phyloP scores from a whole-genome alignment of 2,888 invertebrate genomes.

The Drosophila fungiperda region DNA sequence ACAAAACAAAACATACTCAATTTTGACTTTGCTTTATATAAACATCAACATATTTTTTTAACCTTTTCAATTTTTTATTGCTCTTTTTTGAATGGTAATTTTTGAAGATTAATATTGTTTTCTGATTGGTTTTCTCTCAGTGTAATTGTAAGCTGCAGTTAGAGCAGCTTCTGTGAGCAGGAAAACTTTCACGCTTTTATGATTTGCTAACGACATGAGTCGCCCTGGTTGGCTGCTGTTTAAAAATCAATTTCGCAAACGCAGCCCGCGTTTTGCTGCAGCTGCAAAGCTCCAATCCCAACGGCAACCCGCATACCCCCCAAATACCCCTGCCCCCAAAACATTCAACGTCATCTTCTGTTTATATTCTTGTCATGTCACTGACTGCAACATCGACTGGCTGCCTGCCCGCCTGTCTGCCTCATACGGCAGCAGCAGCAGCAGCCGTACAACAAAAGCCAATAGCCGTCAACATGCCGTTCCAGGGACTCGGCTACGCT shows the following conservation, averaged over 20 bases:
- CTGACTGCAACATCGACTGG: constrained; percentile 49
- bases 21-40: too few species aligned
- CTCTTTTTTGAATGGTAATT: too few species aligned
- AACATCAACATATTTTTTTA: too few species aligned
- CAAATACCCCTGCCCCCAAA: background rate
- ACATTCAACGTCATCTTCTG: constrained; percentile 39
- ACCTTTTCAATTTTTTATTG: too few species aligned
- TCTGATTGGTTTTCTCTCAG: background rate
- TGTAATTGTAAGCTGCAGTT: constrained; percentile 36
- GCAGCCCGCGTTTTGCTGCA: constrained; percentile 45
- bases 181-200: constrained; percentile 75
- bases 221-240: constrained; percentile 56
- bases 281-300: constrained; percentile 11
- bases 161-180: constrained; percentile 3
- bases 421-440: constrained; percentile 26
- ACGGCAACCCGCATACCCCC: background rate
- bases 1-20: too few species aligned
- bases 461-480: constrained; percentile 69
- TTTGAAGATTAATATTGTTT: background rate
- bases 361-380: constrained; percentile 75
- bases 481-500: constrained; percentile 15
- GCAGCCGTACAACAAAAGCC: constrained; percentile 69
- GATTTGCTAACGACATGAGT: constrained; percentile 80
- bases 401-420: constrained; percentile 23
- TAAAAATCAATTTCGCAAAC: constrained; percentile 81